Base-by-base conservation (phyloP, 2,113 vertebrate species). In the Chitala chitala region DNA sequence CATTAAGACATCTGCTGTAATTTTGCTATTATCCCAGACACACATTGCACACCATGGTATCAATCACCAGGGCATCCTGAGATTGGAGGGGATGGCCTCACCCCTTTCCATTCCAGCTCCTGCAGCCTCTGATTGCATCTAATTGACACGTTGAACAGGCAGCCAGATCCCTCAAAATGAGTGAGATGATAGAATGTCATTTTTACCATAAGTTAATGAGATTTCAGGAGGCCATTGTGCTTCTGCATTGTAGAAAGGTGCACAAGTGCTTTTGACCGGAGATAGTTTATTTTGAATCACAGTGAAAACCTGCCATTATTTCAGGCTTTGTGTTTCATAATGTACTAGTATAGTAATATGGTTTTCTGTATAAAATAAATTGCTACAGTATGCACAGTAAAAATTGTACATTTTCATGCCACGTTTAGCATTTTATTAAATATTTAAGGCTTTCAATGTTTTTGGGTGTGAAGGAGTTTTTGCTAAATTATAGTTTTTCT, bases 151-250 rank as follows among this genome's bases (percentile, higher is more conserved):
- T 44, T 69, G 65, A 46, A 70, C 68, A 50, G n/a, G 74, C 54
- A 70, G 71, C 56, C 38, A 71, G 55, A 75, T 51, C 40, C 48
- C 38, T 44, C 6, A 17, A 36, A 54, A 75, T 46, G 42, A 38
- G 26, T 15, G n/a, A 55, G 66, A 53, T 44, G 56, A 31, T 10
- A 65, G 74, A 75, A 75, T 75, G 74, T 70, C 74, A 75, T 75
- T 75, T 70, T 75, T 75, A 75, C 66, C 55, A 61, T 70, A 75
- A 75, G 53, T 75, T 75, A 70, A 75, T 75, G 66, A 71, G 74
- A 61, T 75, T 75, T 75, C 50, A 36, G 42, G 55, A 53, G 55
- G 42, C 54, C 54, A 44, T 46, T 69, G 54, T 69, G 24, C 36
- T 26, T 13, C 20, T 33, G 73, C 15, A 44, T 66, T 66, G 40